Percentiles rank a stretch among this genome's conserved stretches.
Evolutionary conservation across 2,888 invertebrate species (phyloP).

Genomic region (Gortyna flavago): DNA sequence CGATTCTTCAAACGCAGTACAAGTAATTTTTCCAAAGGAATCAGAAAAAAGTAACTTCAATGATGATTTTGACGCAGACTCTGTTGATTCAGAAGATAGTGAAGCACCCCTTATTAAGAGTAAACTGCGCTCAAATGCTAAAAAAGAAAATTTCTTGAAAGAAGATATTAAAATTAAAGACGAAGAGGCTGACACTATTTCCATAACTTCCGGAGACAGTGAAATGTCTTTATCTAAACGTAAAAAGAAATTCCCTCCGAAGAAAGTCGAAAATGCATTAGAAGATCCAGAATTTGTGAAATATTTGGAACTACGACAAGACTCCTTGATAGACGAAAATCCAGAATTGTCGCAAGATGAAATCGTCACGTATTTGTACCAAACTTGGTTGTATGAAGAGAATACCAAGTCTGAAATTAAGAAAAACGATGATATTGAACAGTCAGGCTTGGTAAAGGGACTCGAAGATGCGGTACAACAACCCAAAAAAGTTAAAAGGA

Average conservation of each 20-base stretch:
- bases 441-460: constrained; percentile 80
- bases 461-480: constrained; percentile 71
- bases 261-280: constrained; percentile 65
- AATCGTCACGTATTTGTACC: constrained; percentile 85
- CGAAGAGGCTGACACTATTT: constrained; percentile 69
- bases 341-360: constrained; percentile 87
- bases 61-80: constrained; percentile 64
- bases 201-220: constrained; percentile 70
- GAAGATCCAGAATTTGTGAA: constrained; percentile 86
- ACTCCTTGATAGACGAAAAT: constrained; percentile 87
- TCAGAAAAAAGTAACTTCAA: constrained; percentile 16
- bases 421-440: constrained; percentile 78
- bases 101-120: constrained; percentile 63
- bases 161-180: constrained; percentile 60
- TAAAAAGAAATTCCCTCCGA: constrained; percentile 66
- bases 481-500: constrained; percentile 75
- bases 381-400: constrained; percentile 83
- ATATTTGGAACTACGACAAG: constrained; percentile 87
- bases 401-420: constrained; percentile 72
- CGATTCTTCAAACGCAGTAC: constrained; percentile 35
- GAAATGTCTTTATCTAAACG: constrained; percentile 71
- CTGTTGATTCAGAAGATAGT: constrained; percentile 68
- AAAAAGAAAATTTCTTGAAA: constrained; percentile 53
- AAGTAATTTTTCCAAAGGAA: constrained; percentile 18
- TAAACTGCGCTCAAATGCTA: constrained; percentile 61